Evolutionary conservation across 2,888 invertebrate genomes (phyloP).

Genomic region (Spisula solida): DNA sequence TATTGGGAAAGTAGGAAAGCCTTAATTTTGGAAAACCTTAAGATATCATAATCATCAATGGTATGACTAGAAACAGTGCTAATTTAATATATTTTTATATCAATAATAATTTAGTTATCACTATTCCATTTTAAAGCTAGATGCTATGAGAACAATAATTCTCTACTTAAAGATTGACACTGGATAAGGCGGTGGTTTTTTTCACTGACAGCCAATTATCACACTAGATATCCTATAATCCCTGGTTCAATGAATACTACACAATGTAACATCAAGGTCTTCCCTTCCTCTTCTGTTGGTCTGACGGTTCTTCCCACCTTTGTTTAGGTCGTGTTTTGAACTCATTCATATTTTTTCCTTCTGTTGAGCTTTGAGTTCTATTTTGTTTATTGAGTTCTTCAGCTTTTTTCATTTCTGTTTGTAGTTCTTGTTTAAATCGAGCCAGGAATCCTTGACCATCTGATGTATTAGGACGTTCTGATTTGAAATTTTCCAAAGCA

Average conservation of each 20-base stretch:
- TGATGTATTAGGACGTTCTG: not conserved
- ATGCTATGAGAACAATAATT: too few relatives aligned
- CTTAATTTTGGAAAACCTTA: too few relatives aligned
- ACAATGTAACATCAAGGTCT: not conserved
- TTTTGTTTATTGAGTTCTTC: not conserved
- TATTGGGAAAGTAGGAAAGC: too few relatives aligned
- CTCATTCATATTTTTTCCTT: not conserved
- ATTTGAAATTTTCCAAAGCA: not conserved
- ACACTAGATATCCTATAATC: not conserved
- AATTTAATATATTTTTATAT: too few relatives aligned
- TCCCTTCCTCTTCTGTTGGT: not conserved
- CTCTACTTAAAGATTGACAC: too few relatives aligned
- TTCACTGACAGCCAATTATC: too few relatives aligned
- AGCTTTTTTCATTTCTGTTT: not conserved
- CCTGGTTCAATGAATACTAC: not conserved
- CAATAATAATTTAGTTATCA: too few relatives aligned
- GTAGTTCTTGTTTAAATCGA: not conserved
- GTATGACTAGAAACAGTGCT: too few relatives aligned
- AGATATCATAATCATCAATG: too few relatives aligned
- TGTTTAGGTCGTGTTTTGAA: not conserved
- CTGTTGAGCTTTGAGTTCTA: not conserved
- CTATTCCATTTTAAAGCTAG: too few relatives aligned
- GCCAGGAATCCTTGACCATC: not conserved
- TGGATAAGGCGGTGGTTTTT: too few relatives aligned
- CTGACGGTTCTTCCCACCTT: not conserved